Conservation (phyloP, 64 coral and sea anemone species). For the Pachyseris speciosa region DNA sequence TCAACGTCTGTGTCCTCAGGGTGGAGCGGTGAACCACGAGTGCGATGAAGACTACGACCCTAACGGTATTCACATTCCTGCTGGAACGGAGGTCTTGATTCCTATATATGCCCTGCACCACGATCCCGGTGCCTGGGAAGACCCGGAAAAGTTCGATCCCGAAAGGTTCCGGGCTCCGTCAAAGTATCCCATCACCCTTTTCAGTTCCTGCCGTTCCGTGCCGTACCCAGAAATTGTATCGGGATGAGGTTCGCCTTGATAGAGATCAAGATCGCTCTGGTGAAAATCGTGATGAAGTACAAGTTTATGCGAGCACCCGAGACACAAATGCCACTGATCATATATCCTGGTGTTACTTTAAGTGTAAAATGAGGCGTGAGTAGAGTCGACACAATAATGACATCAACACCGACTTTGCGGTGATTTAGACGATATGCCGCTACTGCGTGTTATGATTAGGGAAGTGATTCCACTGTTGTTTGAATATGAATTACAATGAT, state of each 20-base stretch:
- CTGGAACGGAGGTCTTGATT: constrained; percentile 34
- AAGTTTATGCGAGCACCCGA: constrained; percentile 39
- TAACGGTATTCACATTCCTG: constrained; percentile 51
- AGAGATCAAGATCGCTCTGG: constrained; percentile 46
- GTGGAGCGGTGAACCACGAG: constrained; percentile 15
- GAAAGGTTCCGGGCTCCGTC: constrained; percentile 48
- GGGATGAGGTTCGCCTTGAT: constrained; percentile 58
- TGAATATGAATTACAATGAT: no score
- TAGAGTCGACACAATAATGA: no score
- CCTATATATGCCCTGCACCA: constrained; percentile 72
- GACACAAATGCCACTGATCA: constrained; percentile 42
- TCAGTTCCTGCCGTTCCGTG: constrained; percentile 61
- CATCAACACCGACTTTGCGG: no score
- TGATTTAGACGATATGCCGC: no score
- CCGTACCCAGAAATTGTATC: constrained; percentile 47
- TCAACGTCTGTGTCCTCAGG: constrained; percentile 47
- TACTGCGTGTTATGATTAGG: no score
- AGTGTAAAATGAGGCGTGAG: constrained; percentile 34
- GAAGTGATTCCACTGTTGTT: no score
- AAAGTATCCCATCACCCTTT: constrained; percentile 34
- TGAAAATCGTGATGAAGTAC: constrained; percentile 42
- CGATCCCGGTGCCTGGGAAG: constrained; percentile 62
- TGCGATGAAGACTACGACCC: constrained; percentile 44
- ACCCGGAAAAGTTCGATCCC: constrained; percentile 68
- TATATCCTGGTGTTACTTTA: constrained; percentile 35